These are phyloP conservation scores for Argyrosomus japonicus DNA, from an alignment of 2,113 vertebrate species.

Conservation along the genomic window DNA sequence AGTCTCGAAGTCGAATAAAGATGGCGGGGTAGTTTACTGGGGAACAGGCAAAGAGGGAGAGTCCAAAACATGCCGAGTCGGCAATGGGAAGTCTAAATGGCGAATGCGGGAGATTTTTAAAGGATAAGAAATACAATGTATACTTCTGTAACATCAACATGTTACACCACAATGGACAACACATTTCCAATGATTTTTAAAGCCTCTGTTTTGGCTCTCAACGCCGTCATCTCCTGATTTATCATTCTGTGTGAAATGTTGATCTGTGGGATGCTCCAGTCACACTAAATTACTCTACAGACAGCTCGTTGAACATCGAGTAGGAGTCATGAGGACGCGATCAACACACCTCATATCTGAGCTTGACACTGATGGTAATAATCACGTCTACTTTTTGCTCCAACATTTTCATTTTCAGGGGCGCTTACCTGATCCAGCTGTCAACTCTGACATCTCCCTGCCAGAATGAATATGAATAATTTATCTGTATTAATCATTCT, in stretches of 20 bases:
- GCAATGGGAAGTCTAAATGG: too few relatives aligned
- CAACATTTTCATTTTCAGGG: slow-evolving; percentile 27
- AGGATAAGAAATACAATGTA: background rate
- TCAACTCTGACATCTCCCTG: slow-evolving; percentile 5
- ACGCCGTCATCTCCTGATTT: background rate
- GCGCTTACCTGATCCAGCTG: background rate
- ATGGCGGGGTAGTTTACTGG: too few relatives aligned
- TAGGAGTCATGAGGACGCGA: background rate
- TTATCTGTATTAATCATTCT: background rate
- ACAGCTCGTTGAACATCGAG: background rate
- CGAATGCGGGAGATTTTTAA: too few relatives aligned
- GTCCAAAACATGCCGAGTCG: too few relatives aligned
- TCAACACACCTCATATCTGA: background rate
- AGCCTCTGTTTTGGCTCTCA: background rate
- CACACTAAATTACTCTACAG: background rate
- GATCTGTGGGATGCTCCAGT: slow-evolving; percentile 1
- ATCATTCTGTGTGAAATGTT: background rate
- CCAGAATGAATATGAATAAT: slow-evolving; percentile 4
- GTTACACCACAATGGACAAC: background rate
- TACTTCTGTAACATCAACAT: background rate
- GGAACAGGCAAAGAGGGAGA: too few relatives aligned
- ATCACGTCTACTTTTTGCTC: background rate
- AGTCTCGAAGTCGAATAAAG: too few relatives aligned
- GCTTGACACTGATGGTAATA: slow-evolving; percentile 25
- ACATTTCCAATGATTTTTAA: background rate